These are phyloP conservation scores for Apis mellifera DNA, from an alignment of 1,140 invertebrate genomes.

Conservation along the genomic window DNA sequence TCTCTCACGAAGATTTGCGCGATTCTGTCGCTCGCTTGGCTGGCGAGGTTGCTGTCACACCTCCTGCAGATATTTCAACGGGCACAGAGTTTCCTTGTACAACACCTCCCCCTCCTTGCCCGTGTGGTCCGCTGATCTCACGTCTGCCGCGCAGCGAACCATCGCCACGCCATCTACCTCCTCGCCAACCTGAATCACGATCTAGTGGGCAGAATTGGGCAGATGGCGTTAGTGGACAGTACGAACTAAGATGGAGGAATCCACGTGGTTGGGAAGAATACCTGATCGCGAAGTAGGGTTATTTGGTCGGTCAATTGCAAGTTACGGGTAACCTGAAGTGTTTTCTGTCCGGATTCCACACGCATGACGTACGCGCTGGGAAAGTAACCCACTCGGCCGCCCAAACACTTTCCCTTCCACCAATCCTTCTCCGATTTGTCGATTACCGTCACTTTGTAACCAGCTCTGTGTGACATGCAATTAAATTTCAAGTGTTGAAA, in stretches of 20 bases:
- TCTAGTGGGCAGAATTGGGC: slow-evolving; percentile 80
- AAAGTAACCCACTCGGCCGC: slow-evolving; percentile 94
- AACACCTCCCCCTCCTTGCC: slow-evolving; percentile 89
- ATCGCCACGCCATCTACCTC: slow-evolving; percentile 95
- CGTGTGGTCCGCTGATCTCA: slow-evolving; percentile 88
- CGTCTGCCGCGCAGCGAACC: slow-evolving; percentile 94
- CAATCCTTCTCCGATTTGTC: slow-evolving; percentile 97
- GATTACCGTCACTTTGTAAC: slow-evolving; percentile 96
- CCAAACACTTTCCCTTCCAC: slow-evolving; percentile 97
- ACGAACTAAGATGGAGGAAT: not conserved
- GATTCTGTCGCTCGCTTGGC: slow-evolving; percentile 67
- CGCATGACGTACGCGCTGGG: slow-evolving; percentile 97
- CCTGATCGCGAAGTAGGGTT: slow-evolving; percentile 87
- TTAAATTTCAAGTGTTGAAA: not conserved
- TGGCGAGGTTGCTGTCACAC: slow-evolving; percentile 86
- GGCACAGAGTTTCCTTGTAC: slow-evolving; percentile 84
- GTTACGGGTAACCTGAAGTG: slow-evolving; percentile 90
- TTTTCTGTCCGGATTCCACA: slow-evolving; percentile 93
- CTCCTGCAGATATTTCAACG: slow-evolving; percentile 91
- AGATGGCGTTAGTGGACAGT: not conserved
- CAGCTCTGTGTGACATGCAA: slow-evolving; percentile 86
- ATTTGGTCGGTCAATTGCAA: slow-evolving; percentile 86
- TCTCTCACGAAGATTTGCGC: slow-evolving; percentile 63
- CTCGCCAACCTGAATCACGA: slow-evolving; percentile 92
- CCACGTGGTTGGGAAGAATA: slow-evolving; percentile 61